Percentiles rank a stretch among this genome's conserved stretches.
Conservation (phyloP, 2,113 vertebrate species). For the Oenanthe melanoleuca region DNA sequence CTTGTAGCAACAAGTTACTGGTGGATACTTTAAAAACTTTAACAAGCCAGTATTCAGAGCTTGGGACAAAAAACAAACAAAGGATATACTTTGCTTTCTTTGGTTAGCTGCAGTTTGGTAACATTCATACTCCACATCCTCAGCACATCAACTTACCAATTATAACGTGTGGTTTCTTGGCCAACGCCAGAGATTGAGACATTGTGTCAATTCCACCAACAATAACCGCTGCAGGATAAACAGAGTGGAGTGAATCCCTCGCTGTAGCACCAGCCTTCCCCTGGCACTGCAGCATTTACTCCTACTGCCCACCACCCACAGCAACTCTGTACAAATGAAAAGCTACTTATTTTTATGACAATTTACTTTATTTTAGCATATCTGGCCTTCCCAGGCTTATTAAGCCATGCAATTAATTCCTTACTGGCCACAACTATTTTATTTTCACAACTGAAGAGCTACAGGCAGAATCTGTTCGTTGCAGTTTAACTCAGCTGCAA, state of each 20-base stretch:
- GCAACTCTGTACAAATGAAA: not conserved
- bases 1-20: not conserved
- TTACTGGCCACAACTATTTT: not conserved
- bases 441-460: not conserved
- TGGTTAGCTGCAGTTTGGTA: not conserved
- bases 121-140: not conserved
- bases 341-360: not conserved
- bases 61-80: not conserved
- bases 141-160: conserved; percentile 83
- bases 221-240: conserved; percentile 84
- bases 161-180: conserved; percentile 94
- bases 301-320: not conserved
- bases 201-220: conserved; percentile 97
- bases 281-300: not conserved
- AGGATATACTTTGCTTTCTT: not conserved
- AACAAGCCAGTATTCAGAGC: not conserved
- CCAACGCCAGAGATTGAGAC: conserved; percentile 95
- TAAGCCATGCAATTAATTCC: not conserved
- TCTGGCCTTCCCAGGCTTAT: not conserved
- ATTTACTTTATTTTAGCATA: not conserved
- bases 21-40: not conserved
- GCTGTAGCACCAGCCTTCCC: not conserved
- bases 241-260: not conserved
- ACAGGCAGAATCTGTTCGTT: not conserved
- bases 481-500: not conserved